Conservation (phyloP, 2,888 invertebrate species). For the Ichneumoninae sp. region DNA sequence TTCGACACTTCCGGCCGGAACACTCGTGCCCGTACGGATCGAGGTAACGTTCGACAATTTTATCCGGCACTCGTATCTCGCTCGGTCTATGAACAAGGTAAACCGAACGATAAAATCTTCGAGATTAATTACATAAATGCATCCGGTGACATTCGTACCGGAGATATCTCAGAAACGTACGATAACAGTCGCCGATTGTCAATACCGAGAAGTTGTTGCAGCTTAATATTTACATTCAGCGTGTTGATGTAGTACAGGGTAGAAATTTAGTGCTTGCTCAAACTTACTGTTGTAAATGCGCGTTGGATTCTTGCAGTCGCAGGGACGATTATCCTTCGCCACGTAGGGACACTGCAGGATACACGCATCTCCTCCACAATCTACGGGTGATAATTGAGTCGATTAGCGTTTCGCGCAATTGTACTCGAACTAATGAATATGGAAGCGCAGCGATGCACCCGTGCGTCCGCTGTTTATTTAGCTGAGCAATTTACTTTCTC, state of each 20-base stretch:
- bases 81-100: slow-evolving; percentile 85
- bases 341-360: slow-evolving; percentile 84
- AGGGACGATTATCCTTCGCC: slow-evolving; percentile 82
- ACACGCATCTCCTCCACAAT: slow-evolving; percentile 83
- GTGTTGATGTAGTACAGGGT: neutral
- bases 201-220: slow-evolving; percentile 25
- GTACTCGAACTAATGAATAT: slow-evolving; percentile 30
- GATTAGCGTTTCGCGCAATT: slow-evolving; percentile 34
- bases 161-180: slow-evolving; percentile 16
- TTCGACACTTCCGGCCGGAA: slow-evolving; percentile 77
- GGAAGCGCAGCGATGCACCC: slow-evolving; percentile 12
- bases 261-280: slow-evolving; percentile 40
- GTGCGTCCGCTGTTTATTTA: slow-evolving; percentile 13
- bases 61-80: slow-evolving; percentile 87
- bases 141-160: neutral
- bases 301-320: slow-evolving; percentile 83
- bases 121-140: slow-evolving; percentile 19
- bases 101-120: neutral
- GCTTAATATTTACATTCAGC: slow-evolving; percentile 20
- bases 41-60: slow-evolving; percentile 83
- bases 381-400: slow-evolving; percentile 72
- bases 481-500: slow-evolving; percentile 20
- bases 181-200: slow-evolving; percentile 41
- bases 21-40: slow-evolving; percentile 73
- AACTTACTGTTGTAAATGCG: slow-evolving; percentile 83